Conservation (phyloP, 1,140 invertebrate genomes). For the Venturia canescens region DNA sequence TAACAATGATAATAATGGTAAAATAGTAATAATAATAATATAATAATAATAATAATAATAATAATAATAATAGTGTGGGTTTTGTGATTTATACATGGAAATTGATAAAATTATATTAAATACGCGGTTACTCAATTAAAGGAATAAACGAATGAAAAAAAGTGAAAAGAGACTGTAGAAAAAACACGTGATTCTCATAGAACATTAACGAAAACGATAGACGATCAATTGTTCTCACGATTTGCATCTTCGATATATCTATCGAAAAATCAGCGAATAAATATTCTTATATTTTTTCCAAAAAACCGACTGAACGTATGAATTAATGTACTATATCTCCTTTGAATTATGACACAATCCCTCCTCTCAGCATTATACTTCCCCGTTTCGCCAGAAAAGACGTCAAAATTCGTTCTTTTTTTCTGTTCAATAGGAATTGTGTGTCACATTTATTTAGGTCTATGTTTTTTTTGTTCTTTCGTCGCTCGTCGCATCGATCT, state of each 20-base stretch:
- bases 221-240: not conserved
- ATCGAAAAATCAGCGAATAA: too few relatives aligned
- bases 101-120: constrained; percentile 13
- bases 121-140: not conserved
- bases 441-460: not conserved
- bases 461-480: not conserved
- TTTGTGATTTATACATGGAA: constrained; percentile 19
- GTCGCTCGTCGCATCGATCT: not conserved
- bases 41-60: constrained; percentile 4
- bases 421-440: not conserved
- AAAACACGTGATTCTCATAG: not conserved
- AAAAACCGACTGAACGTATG: too few relatives aligned
- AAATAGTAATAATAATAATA: too few relatives aligned
- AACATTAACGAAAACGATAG: not conserved
- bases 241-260: too few relatives aligned
- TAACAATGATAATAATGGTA: too few relatives aligned
- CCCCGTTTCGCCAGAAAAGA: too few relatives aligned
- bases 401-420: not conserved
- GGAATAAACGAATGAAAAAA: not conserved
- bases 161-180: not conserved
- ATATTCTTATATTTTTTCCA: too few relatives aligned
- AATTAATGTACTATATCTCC: too few relatives aligned
- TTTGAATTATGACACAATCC: not conserved
- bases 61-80: constrained; percentile 8
- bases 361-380: not conserved